phyloP scores from a whole-genome alignment of 2,797 vertebrate genomes.

The Ispidina lecontei region DNA sequence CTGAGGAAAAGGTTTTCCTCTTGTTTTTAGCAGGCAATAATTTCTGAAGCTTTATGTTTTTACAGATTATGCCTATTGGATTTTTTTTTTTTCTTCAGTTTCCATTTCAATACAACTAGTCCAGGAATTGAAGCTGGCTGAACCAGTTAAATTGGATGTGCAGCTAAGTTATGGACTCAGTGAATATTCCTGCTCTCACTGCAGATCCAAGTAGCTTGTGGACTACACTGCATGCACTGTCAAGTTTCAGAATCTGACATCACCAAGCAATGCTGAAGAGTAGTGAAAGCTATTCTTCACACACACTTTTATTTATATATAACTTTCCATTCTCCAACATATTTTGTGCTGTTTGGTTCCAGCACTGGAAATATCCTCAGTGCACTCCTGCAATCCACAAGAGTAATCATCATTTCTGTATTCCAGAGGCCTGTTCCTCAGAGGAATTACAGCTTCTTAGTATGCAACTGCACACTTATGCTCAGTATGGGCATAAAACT shows the following conservation, averaged over 20 bases:
- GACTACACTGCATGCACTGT: fast-evolving
- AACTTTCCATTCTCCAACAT: background rate
- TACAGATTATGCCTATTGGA: background rate
- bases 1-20: background rate
- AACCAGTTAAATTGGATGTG: background rate
- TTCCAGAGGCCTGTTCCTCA: background rate
- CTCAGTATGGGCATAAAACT: background rate
- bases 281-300: background rate
- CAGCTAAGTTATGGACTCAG: background rate
- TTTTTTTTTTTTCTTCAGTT: fast-evolving
- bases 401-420: background rate
- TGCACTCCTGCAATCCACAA: background rate
- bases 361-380: background rate
- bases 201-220: background rate
- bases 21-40: background rate
- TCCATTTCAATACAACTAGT: background rate
- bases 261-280: background rate
- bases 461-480: background rate
- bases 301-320: background rate
- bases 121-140: background rate
- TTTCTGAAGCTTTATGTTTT: background rate
- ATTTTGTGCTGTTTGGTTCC: background rate
- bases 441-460: background rate
- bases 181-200: background rate
- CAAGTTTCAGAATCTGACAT: background rate